phyloP scores from a whole-genome alignment of 2,888 invertebrate genomes.

The Lucinisca nassula region DNA sequence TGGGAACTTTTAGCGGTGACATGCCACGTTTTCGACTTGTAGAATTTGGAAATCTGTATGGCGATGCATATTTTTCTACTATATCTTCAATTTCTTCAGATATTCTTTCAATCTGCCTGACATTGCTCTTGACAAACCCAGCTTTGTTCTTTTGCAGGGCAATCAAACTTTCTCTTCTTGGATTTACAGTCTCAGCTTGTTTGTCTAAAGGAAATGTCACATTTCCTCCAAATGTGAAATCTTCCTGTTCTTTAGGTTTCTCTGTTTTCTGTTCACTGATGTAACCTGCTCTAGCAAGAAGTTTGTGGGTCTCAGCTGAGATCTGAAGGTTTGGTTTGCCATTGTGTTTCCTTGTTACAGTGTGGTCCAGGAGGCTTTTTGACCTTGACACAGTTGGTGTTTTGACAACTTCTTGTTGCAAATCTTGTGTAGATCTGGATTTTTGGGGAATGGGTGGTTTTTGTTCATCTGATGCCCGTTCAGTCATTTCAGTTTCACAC shows the following conservation, averaged over 20 bases:
- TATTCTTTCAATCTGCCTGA: conserved; percentile 73
- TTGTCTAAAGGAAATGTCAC: conserved; percentile 70
- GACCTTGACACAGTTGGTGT: conserved; percentile 72
- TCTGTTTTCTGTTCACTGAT: conserved; percentile 66
- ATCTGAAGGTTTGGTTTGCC: conserved; percentile 82
- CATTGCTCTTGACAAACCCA: conserved; percentile 80
- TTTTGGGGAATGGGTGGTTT: conserved; percentile 36
- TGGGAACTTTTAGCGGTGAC: conserved; percentile 84
- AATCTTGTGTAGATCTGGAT: conserved; percentile 66
- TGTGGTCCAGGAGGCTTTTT: conserved; percentile 71
- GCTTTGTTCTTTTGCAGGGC: conserved; percentile 77
- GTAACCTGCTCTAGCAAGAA: conserved; percentile 83
- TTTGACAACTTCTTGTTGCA: conserved; percentile 43
- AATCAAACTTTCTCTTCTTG: conserved; percentile 80
- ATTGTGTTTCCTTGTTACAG: conserved; percentile 50
- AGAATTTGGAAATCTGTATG: conserved; percentile 80
- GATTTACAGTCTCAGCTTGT: conserved; percentile 75
- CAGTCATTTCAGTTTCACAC: not conserved
- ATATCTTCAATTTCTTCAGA: conserved; percentile 62
- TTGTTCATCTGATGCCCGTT: not conserved
- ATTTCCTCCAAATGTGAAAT: conserved; percentile 62
- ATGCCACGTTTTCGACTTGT: conserved; percentile 75
- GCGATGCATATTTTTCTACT: conserved; percentile 72
- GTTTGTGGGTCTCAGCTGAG: conserved; percentile 81
- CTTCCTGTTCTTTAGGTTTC: conserved; percentile 52